Evolutionary conservation across 2,888 invertebrate species (phyloP), one percentile per base, ranked within the genome.

Genomic region (Microdon myrmicae): DNA sequence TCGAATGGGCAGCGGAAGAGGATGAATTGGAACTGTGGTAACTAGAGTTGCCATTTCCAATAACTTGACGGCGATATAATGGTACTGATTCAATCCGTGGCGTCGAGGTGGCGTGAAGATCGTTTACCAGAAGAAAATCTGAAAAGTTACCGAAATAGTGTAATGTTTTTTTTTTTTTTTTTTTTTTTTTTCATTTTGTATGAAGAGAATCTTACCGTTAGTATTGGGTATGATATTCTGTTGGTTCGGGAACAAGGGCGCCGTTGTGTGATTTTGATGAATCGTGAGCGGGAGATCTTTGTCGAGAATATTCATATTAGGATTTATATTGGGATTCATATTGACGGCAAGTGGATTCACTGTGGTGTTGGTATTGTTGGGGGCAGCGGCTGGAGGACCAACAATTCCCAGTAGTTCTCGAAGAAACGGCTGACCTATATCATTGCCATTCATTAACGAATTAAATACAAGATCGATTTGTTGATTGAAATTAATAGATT

Each of bases 31-130:
- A 67, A 49, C 66, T 45, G 38, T 68, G 53, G 26, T 70, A 67
- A 28, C 59, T 68, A 6, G 53, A 39, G 49, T 58, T 71, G 4
- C 77, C 77, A 53, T 77, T 78, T 10, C 76, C 74, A 67, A 76
- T 71, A 4, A 79, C 79, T 67, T 83, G 82, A 1, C 83, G 76
- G 12, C 81, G 76, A 68, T 83, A 83, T 23, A 83, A 73, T 2
- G 83, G 83, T 45, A 82, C 80, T 3, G 82, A 82, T 66, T 77
- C 69, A 19, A 67, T 43, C 5, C 69, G 60, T 7, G 51, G 29
- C 2, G 69, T 66, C 34, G 70, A 68, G n/a, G 69, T 45, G 8
- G 61, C 54, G 6, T 68, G 58, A 37, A 67, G 56, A 53, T 67
- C 67, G 32, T 26, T 58, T 10, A 51, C 61, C 32, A 61, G 44